Evolutionary conservation across 2,888 invertebrate genomes (phyloP).

Genomic region (Lithosia quadra): DNA sequence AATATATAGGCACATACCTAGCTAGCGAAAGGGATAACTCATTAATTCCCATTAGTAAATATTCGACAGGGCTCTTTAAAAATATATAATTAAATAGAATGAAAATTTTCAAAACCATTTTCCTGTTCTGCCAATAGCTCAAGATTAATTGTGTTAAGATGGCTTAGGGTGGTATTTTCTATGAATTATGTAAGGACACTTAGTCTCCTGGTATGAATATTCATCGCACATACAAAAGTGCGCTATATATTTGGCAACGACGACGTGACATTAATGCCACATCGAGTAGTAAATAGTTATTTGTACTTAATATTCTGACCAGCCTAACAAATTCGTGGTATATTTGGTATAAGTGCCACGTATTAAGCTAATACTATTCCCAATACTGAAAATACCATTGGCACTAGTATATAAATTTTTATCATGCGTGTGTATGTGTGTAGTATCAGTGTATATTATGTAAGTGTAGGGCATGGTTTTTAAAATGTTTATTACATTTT

Average conservation of each 20-base stretch:
- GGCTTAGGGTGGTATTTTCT: neutral
- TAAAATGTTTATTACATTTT: neutral
- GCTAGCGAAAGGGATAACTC: neutral
- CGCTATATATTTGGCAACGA: constrained; percentile 28
- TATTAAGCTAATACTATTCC: constrained; percentile 13
- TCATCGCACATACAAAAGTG: constrained; percentile 27
- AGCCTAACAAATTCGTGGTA: constrained; percentile 23
- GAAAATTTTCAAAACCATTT: neutral
- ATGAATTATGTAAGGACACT: neutral
- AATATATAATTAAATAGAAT: neutral
- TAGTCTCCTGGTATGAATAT: constrained; percentile 33
- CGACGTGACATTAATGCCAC: constrained; percentile 43
- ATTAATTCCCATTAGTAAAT: neutral
- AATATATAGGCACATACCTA: neutral
- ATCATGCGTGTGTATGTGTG: no score
- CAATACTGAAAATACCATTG: no score
- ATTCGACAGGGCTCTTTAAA: neutral
- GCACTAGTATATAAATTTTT: no score
- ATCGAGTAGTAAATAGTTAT: constrained; percentile 31
- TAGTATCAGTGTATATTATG: no score
- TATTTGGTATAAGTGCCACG: constrained; percentile 5
- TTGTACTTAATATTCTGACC: constrained; percentile 39
- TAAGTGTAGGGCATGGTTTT: neutral
- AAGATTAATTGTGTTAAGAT: neutral
- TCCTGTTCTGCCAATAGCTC: neutral